These are phyloP conservation scores for Rhinogobius similis DNA, from an alignment of 2,113 vertebrate genomes.

Conservation along the genomic window DNA sequence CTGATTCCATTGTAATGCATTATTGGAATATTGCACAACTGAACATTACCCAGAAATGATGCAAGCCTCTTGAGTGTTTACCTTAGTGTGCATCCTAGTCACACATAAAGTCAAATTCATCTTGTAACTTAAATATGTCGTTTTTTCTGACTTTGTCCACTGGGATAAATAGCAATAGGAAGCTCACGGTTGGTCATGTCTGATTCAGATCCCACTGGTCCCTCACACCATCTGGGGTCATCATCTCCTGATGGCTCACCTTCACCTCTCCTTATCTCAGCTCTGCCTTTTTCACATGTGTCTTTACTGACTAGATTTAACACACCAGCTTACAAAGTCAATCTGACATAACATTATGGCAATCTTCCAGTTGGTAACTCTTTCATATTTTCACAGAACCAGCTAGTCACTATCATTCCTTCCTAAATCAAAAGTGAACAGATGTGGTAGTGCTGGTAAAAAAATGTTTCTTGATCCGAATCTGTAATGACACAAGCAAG, in stretches of 20 bases:
- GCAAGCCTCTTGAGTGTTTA: constrained; percentile 14
- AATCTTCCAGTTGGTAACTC: too few species aligned
- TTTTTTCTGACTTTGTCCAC: constrained; percentile 14
- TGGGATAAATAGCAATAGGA: constrained; percentile 53
- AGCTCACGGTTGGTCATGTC: constrained; percentile 60
- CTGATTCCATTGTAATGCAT: background rate
- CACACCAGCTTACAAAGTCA: constrained; percentile 34
- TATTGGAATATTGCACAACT: background rate
- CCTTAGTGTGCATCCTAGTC: constrained; percentile 30
- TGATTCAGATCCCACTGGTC: constrained; percentile 68
- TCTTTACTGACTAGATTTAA: background rate
- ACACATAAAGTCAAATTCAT: constrained; percentile 40
- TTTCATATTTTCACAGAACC: too few species aligned
- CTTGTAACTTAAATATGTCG: constrained; percentile 21
- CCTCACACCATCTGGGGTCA: constrained; percentile 66
- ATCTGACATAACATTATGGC: background rate
- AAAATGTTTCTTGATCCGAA: constrained; percentile 14
- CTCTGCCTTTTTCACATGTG: constrained; percentile 19
- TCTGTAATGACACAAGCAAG: constrained; percentile 3
- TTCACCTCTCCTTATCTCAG: constrained; percentile 45
- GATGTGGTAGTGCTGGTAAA: too few species aligned
- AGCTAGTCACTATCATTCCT: too few species aligned
- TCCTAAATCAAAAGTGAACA: too few species aligned
- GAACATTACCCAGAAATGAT: constrained; percentile 10
- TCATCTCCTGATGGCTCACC: constrained; percentile 59